Percentiles rank a stretch among this genome's conserved stretches.
These are phyloP conservation scores for Drosophila pegasa DNA, from an alignment of 2,888 invertebrate genomes.

Conservation along the genomic window DNA sequence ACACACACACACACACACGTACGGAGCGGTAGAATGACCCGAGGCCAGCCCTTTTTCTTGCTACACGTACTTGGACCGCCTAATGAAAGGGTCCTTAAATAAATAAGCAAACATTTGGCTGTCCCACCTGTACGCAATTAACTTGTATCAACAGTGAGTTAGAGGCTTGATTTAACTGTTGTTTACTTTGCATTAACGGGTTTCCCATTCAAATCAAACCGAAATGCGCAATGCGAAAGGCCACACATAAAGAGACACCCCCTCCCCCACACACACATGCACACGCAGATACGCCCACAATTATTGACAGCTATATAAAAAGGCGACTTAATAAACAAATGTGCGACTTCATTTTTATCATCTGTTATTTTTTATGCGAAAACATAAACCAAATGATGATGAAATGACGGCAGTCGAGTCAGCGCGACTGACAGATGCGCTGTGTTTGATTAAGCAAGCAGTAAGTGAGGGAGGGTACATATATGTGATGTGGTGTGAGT, in stretches of 20 bases:
- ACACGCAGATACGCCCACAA: conserved; percentile 9
- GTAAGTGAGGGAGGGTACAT: accelerated
- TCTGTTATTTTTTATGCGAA: conserved; percentile 50
- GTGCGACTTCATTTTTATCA: conserved; percentile 28
- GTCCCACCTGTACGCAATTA: conserved; percentile 61
- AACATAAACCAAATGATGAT: conserved; percentile 48
- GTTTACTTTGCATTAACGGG: conserved; percentile 73
- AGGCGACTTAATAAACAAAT: conserved; percentile 42
- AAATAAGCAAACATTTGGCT: conserved; percentile 56
- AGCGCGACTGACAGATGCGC: not conserved
- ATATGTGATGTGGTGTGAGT: not conserved
- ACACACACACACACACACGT: conserved; percentile 3
- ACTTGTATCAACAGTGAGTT: conserved; percentile 54
- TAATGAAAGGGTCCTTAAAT: conserved; percentile 58
- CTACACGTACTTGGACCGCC: conserved; percentile 23
- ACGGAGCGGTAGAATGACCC: conserved; percentile 26
- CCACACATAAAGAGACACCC: too few species aligned
- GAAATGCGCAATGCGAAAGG: conserved; percentile 37
- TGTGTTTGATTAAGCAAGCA: not conserved
- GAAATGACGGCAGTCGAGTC: not conserved
- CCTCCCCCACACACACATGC: not conserved
- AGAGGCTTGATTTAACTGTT: conserved; percentile 34
- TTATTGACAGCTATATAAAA: conserved; percentile 45
- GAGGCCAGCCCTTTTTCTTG: conserved; percentile 35
- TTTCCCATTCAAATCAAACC: conserved; percentile 51